phyloP scores from a whole-genome alignment of 2,113 vertebrate genomes.

The Micronycteris hirsuta region DNA sequence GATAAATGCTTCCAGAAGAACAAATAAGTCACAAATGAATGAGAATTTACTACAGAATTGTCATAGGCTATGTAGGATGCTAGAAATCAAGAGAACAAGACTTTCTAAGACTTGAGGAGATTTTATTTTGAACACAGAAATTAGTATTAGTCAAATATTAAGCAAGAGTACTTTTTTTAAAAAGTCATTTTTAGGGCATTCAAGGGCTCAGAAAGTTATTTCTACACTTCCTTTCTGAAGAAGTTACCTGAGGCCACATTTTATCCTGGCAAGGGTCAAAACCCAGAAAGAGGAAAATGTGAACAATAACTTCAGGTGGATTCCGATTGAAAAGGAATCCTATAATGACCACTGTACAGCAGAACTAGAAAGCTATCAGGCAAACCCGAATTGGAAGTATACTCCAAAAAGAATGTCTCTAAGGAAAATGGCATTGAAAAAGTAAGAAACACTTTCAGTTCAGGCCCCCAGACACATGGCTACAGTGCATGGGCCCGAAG shows the following conservation, averaged over 20 bases:
- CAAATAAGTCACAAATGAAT: neutral
- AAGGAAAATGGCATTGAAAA: neutral
- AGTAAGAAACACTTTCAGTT: neutral
- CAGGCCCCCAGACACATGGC: too few species aligned
- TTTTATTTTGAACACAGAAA: neutral
- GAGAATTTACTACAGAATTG: neutral
- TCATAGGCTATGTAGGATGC: neutral
- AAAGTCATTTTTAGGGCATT: neutral
- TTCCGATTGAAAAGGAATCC: neutral
- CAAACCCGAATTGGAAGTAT: neutral
- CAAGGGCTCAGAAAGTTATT: neutral
- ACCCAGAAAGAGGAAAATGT: neutral
- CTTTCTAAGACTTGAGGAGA: neutral
- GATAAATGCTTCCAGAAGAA: neutral
- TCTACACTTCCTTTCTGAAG: neutral
- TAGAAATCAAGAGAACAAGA: neutral
- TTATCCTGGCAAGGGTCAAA: neutral
- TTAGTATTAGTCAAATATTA: neutral
- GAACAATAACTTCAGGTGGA: neutral
- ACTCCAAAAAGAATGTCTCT: neutral
- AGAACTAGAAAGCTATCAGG: neutral
- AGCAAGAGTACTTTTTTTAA: neutral
- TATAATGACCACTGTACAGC: neutral
- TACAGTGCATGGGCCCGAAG: too few species aligned
- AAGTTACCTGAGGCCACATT: neutral